Evolutionary conservation across 2,888 invertebrate species (phyloP).

Genomic region (Uloborus plumipes): DNA sequence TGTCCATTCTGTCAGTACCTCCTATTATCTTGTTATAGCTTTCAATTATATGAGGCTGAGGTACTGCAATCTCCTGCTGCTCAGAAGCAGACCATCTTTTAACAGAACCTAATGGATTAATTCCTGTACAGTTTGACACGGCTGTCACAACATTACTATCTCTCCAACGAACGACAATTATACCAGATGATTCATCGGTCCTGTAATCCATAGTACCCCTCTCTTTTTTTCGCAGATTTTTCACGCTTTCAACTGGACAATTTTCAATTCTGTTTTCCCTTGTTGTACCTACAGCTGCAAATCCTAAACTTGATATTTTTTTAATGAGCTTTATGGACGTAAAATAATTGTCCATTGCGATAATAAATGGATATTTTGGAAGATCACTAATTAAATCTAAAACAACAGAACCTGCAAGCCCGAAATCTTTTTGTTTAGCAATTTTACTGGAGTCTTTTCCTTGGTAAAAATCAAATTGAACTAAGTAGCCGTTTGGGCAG

Average conservation of each 20-base stretch:
- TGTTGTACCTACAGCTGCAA: neutral
- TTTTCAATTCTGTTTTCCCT: neutral
- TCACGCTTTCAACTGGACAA: neutral
- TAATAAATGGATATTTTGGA: too few relatives aligned
- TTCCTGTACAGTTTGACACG: neutral
- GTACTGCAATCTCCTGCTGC: neutral
- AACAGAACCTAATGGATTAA: neutral
- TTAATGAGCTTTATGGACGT: too few relatives aligned
- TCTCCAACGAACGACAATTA: neutral
- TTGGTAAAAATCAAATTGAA: neutral
- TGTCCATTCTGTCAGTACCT: neutral
- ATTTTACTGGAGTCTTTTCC: too few relatives aligned
- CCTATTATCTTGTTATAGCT: neutral
- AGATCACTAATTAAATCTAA: neutral
- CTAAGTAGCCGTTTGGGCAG: neutral
- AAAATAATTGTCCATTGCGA: too few relatives aligned
- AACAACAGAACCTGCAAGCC: neutral
- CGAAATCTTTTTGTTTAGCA: neutral
- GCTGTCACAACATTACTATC: neutral
- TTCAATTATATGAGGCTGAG: too few relatives aligned
- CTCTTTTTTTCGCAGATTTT: neutral
- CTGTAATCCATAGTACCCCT: neutral
- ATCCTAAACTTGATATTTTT: neutral
- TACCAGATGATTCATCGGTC: neutral
- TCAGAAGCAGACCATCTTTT: neutral